Base-by-base conservation (phyloP, 2,113 vertebrate species). In the Pluvialis apricaria region DNA sequence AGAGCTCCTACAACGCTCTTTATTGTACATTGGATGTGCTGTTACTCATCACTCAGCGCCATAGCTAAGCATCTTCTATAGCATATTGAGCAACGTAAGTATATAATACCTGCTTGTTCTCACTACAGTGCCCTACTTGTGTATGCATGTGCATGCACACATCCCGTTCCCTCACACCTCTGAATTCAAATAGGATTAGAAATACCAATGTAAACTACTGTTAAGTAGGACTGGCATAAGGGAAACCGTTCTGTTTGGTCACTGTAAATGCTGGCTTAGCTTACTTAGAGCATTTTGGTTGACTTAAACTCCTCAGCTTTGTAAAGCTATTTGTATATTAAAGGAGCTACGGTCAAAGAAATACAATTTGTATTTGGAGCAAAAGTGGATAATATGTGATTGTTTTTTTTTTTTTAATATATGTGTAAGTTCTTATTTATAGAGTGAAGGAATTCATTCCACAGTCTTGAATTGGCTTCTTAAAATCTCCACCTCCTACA, bases 71-170 rank as follows among this genome's bases (percentile, higher is more conserved):
- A 9, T 24, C 72, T 31, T 52, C 47, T 66, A 10, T 25, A 34
- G 60, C 5, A 3, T 6, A 3, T 0, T 12, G 52, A 82, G n/a
- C 62, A 51, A 38, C 15, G 4, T 3, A 4, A 51, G 32, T 32
- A 11, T 6, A 0, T 29, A 34, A 13, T 28, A 65, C 9, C 40
- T 70, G 54, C 82, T 61, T 44, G 8, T 73, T 75, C 77, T 78
- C 62, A 13, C 11, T 75, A 2, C 40, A 40, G 29, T 42, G 62
- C 31, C 65, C 52, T 81, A 0, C 47, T 29, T 44, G 10, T 26
- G 11, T 4, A 7, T 26, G 1, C 44, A 2, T 8, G 55, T 42
- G 5, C 42, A 51, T 24, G 51, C 22, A 14, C 10, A 2, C n/a
- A 49, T 40, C 44, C 71, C n/a, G 3, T 40, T 55, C 44, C 60